Conservation (phyloP, 2,888 invertebrate species). For the Pandemis heparana region DNA sequence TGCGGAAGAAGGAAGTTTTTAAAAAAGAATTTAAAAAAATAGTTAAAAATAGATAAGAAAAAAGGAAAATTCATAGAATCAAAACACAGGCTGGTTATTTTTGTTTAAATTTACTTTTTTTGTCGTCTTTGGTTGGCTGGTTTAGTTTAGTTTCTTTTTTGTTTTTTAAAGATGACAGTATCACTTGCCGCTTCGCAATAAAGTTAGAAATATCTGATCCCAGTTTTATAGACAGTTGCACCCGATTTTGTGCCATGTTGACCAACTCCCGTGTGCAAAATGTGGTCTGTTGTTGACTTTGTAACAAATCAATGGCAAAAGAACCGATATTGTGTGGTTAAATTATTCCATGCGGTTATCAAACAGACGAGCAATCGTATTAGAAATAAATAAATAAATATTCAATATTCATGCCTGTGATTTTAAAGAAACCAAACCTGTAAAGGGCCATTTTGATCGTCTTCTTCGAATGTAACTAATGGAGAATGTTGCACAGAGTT, state of each 20-base stretch:
- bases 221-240: conserved; percentile 19
- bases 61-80: not conserved
- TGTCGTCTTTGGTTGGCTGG: not conserved
- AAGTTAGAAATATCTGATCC: not conserved
- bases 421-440: conserved; percentile 60
- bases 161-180: not conserved
- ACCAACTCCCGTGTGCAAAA: conserved; percentile 27
- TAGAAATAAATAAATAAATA: not conserved
- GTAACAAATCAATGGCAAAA: conserved; percentile 22
- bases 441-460: conserved; percentile 72
- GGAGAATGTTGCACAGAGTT: conserved; percentile 48
- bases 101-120: not conserved
- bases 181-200: conserved; percentile 1
- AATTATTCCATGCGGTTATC: conserved; percentile 1
- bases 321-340: not conserved
- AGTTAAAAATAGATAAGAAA: not conserved
- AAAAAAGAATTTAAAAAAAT: not conserved
- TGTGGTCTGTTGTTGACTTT: conserved; percentile 21
- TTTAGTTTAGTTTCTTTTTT: not conserved
- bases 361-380: not conserved
- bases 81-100: not conserved
- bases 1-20: conserved; percentile 51
- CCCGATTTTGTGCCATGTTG: conserved; percentile 17
- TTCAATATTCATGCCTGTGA: conserved; percentile 6
- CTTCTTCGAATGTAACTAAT: conserved; percentile 61